A percentile compares a stretch with the other conserved stretches of the same genome.
Conservation (phyloP, 2,113 vertebrate species). For the Petroica traversi region DNA sequence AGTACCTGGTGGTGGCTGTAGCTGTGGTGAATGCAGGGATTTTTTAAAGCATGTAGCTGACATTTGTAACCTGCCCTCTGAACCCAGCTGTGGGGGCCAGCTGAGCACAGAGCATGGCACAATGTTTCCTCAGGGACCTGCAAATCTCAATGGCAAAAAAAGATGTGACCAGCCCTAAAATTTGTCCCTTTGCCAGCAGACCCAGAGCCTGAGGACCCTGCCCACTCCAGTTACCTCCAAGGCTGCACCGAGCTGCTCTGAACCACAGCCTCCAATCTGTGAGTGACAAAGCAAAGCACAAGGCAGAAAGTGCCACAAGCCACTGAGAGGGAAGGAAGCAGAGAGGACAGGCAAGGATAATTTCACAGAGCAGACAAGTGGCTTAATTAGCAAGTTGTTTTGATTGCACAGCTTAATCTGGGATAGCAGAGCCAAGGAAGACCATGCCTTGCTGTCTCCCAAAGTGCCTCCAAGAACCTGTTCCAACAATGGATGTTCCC, state of each 20-base stretch:
- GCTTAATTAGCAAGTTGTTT: neutral
- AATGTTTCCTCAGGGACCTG: rapidly evolving
- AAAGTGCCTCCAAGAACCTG: neutral
- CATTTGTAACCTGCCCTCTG: neutral
- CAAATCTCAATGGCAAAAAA: neutral
- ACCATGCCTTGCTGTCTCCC: neutral
- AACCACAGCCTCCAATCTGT: neutral
- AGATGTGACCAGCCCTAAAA: neutral
- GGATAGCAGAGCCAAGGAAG: neutral
- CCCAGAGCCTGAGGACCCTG: rapidly evolving
- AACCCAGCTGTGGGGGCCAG: neutral
- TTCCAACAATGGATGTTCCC: neutral
- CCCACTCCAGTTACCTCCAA: neutral
- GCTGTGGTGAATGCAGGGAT: too few species aligned
- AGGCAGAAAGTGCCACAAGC: neutral
- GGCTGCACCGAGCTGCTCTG: neutral
- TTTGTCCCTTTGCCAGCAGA: neutral
- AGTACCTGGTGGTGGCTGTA: neutral
- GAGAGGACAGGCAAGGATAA: neutral
- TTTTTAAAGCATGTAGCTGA: neutral
- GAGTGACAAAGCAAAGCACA: neutral
- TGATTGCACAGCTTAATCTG: neutral
- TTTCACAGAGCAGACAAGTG: neutral
- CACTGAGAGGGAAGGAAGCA: neutral
- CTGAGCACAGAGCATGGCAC: neutral